Base-by-base conservation (phyloP, 2,888 invertebrate genomes). In the Itoplectis maculator region DNA sequence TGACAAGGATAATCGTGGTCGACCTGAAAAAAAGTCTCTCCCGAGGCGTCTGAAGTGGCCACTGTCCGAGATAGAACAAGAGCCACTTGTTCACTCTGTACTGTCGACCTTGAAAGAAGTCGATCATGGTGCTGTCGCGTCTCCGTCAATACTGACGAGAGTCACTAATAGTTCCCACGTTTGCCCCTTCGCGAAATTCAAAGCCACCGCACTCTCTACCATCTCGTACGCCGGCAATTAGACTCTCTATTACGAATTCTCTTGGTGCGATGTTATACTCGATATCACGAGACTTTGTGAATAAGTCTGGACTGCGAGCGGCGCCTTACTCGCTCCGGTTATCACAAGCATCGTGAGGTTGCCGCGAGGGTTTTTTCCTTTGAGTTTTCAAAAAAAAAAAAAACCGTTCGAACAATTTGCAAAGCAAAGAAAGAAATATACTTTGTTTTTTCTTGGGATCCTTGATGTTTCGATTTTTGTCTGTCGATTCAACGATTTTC, bases 21-120 rank as follows among this genome's bases (percentile, higher is more conserved):
- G 40, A 65, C 69, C 83, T 72, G 20, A 47, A 68, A 59, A 63
- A 72, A 15, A 13, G 54, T 37, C 63, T 56, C 61, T 82, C 74
- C 13, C 9, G 23, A 8, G 74, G 56, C 9, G 54, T 73, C 68
- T 82, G 84, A 20, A 70, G 59, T 9, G 84, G 84, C 82, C 84
- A 82, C 40, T 75, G 77, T 20, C 82, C 84, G 0, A 82, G 37
- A 37, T 66, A 66, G 37, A 47, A 77, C 35, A 82, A 66, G 4
- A 82, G 20, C 37, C 65, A 40, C 40, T 80, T 80, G 35, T 74
- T 78, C n/a, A 75, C 20, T 13, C 18, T 40, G 70, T 75, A 84
- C 49, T 70, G 49, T 40, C 69, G 69, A 35, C 63, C 51, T 47
- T 77, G 18, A 49, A 84, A 80, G 40, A 82, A 75, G 78, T 82